Base-by-base conservation (phyloP, 2,888 invertebrate species). In the Dasysyrphus albostriatus region DNA sequence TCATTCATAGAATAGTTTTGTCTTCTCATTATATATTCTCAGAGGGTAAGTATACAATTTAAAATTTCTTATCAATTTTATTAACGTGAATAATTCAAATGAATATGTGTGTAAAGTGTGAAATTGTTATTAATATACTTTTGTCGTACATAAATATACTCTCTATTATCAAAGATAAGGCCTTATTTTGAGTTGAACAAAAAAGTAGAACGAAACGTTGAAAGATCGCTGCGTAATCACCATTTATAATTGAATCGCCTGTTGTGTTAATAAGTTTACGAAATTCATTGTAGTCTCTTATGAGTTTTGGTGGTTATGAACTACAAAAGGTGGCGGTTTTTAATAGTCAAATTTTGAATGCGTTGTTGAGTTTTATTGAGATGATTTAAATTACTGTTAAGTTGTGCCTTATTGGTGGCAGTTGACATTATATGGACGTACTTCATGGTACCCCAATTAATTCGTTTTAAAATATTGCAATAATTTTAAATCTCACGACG, bases 21-120 rank as follows among this genome's bases (percentile, higher is more conserved):
- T 0, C n/a, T 16, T 58, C 6, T 37, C 19, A 9, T 59, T 16
- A 9, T 34, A 10, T 34, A 10, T 10, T 29, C 5, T 56, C n/a
- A n/a, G 56, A 4, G 34, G 10, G 9, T 9, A 16, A 0, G 3
- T 16, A 37, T 16, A 8, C 0, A n/a, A n/a, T 54, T 29, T 24
- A 24, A 24, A 6, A 29, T 7, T 29, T 54, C 54, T 54, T 54
- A 54, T 54, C 54, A 54, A 32, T 32, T 54, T 54, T n/a, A 54
- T 8, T 8, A 54, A 14, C 14, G 14, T 54, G 29, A 54, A 54
- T 54, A 54, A 54, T 54, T n/a, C 10, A 54, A 54, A 54, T 54
- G 29, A 54, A 8, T 54, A 54, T 32, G 8, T 54, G 29, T 54
- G 54, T 54, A 10, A 51, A 24, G 49, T 51, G 51, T 51, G 54